Evolutionary conservation across 2,113 vertebrate genomes (phyloP), one percentile per base, ranked within the genome.

Genomic region (Ifrita kowaldi): DNA sequence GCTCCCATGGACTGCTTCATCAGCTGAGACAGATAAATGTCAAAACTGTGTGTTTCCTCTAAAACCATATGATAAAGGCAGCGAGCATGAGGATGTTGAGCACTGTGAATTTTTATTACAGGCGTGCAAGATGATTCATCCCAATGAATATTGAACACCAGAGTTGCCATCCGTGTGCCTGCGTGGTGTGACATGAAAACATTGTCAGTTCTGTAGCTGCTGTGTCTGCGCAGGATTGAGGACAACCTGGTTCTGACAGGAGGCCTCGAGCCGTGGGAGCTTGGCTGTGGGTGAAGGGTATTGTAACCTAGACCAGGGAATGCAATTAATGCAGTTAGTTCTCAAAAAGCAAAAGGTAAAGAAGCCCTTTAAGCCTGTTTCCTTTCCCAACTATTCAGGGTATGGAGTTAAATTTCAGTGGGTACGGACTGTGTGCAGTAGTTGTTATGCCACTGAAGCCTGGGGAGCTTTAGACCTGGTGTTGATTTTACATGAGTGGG

Each of bases 181-280:
- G 42, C 0, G 0, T 56, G 52, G 30, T 30, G 59, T 67, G 88
- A 63, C 55, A 28, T 12, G 73, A 41, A 81, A 67, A 39, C 6
- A 1, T 7, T 62, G 59, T 64, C 50, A 8, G 42, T 65, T 80
- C 70, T 69, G 46, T 57, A 23, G 84, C 52, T 60, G 78, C 57
- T 56, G 56, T 9, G 1, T 22, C 68, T 55, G 32, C 7, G 39
- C 65, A 37, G 65, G 49, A 27, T 28, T 3, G 2, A 49, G 76
- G 20, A 57, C 46, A 60, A 3, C 49, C 70, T 41, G 65, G 8
- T 76, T 49, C 69, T 41, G 44, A 19, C 33, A 52, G 88, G 64
- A 67, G 64, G 16, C 33, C n/a, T 69, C 0, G 0, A 71, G 82
- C 39, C 9, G 1, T 3, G 1, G 10, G 60, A 63, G n/a, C 44